Base-by-base conservation (phyloP, 2,113 vertebrate species). In the Lota lota region DNA sequence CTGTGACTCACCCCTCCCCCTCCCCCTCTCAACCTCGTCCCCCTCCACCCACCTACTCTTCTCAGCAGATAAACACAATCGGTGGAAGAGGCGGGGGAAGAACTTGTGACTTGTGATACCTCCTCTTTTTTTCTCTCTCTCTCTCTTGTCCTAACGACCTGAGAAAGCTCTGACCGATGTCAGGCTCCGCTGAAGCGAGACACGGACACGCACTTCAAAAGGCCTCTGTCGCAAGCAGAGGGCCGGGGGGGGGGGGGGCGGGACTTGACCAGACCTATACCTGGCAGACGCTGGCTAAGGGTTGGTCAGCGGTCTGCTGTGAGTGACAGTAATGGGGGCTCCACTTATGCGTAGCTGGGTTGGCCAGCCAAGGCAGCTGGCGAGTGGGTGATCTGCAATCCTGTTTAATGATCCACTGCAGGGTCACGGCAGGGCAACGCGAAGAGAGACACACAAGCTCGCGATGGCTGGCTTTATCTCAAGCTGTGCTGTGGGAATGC, bases 291-390 rank as follows among this genome's bases (percentile, higher is more conserved):
- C 66, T 51, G 1, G 40, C 40, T 47, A 6, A 7, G 70, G 66
- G 72, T 73, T 69, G 70, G 56, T 53, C 77, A 68, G 71, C 75
- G 74, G 66, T 83, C 87, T 82, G 79, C 74, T 60, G 57, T 83
- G 87, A 82, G 73, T 84, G 86, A 89, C 84, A 79, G 84, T 83
- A 84, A 87, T 85, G 72, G 81, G 18, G 70, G 78, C 77, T 84
- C 75, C 81, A 83, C 86, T 89, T 88, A 84, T 82, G 67, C 69
- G 33, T 69, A 76, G 79, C 69, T 65, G 79, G 68, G 71, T 81
- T 59, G 67, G 67, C 54, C 70, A 19, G 64, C 57, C 67, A 1
- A 12, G 73, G 73, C 80, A 80, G 81, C 86, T 83, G 89, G 85
- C 83, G 66, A 72, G 71, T 75, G 83, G 83, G 73, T 80, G 78